Percentiles rank a stretch among this genome's conserved stretches.
These are phyloP conservation scores for Morus bassanus DNA, from an alignment of 2,797 vertebrate species.

Conservation along the genomic window DNA sequence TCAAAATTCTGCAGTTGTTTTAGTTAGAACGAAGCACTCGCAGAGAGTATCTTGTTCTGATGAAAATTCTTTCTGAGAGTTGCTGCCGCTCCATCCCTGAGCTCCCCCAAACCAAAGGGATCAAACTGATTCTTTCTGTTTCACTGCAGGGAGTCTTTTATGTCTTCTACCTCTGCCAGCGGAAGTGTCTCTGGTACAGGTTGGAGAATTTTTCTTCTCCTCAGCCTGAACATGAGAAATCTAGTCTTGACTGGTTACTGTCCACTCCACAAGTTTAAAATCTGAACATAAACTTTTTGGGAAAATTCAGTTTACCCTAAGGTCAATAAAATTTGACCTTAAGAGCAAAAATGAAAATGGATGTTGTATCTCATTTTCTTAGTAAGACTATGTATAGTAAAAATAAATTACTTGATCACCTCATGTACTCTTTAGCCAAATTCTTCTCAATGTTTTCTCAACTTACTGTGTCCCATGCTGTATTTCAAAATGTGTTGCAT, in stretches of 20 bases:
- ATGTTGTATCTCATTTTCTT: neutral
- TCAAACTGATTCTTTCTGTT: neutral
- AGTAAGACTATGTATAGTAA: neutral
- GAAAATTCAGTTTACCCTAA: neutral
- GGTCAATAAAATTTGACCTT: neutral
- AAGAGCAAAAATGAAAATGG: neutral
- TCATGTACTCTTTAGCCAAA: neutral
- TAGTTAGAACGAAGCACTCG: neutral
- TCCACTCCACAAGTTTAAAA: neutral
- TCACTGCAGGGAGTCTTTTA: neutral
- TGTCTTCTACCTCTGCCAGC: neutral
- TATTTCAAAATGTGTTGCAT: neutral
- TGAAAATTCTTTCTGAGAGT: neutral
- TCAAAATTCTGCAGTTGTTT: neutral
- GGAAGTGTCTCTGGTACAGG: neutral
- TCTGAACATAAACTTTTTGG: neutral
- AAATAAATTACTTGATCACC: neutral
- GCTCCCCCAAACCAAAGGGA: neutral
- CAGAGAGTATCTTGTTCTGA: neutral
- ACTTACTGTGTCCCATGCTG: rapidly evolving
- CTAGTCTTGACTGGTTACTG: neutral
- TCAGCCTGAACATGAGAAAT: neutral
- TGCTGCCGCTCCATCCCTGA: neutral
- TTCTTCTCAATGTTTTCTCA: neutral
- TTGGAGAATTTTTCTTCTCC: neutral